phyloP scores from a whole-genome alignment of 1,140 invertebrate species.

The Nomia melanderi region DNA sequence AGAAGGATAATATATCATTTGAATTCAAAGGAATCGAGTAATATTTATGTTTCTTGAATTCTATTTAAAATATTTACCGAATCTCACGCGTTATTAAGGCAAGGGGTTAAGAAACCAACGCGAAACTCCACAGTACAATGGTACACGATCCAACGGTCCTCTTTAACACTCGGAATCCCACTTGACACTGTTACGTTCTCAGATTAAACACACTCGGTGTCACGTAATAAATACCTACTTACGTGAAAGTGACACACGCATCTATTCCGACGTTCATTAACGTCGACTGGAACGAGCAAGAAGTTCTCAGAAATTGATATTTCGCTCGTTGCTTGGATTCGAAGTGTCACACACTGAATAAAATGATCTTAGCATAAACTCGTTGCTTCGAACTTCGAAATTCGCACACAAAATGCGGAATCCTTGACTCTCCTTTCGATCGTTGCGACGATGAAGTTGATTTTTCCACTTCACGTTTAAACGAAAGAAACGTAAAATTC shows the following conservation, averaged over 20 bases:
- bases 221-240: conserved; percentile 12
- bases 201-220: background rate
- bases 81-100: no score
- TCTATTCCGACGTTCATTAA: conserved; percentile 18
- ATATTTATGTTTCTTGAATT: no score
- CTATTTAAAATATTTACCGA: no score
- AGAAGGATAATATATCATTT: no score
- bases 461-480: no score
- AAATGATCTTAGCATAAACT: background rate
- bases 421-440: background rate
- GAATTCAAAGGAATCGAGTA: no score
- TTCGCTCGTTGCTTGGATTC: no score
- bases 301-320: background rate
- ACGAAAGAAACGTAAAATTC: no score
- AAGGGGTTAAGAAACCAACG: no score
- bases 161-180: background rate
- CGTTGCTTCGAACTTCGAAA: background rate
- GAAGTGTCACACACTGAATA: background rate
- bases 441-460: background rate
- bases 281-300: background rate
- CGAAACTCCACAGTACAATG: no score
- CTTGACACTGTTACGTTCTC: conserved; percentile 13
- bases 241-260: conserved; percentile 3
- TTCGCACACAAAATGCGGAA: background rate
- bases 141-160: background rate